A percentile compares a stretch with the other conserved stretches of the same genome.
phyloP scores from a whole-genome alignment of 2,113 vertebrate genomes.

The Ophiodon elongatus region DNA sequence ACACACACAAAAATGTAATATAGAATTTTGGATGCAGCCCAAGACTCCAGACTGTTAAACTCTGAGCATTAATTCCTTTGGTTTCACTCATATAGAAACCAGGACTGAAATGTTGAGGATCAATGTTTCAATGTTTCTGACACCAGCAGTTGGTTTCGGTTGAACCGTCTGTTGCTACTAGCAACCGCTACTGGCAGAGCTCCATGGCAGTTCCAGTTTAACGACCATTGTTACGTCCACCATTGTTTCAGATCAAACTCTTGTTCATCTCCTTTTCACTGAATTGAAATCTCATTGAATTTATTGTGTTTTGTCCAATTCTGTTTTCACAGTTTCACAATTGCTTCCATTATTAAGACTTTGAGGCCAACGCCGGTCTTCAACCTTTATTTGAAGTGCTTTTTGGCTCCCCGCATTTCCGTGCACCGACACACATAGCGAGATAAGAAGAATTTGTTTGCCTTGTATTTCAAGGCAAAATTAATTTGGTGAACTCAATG shows the following conservation, averaged over 20 bases:
- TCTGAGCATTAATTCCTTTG: too few relatives aligned
- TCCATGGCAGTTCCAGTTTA: too few relatives aligned
- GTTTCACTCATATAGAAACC: too few relatives aligned
- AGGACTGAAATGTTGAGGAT: too few relatives aligned
- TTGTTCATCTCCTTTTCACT: not conserved
- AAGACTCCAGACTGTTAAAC: too few relatives aligned
- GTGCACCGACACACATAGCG: not conserved
- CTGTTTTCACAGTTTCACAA: not conserved
- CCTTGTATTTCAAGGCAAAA: not conserved
- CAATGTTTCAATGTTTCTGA: not conserved
- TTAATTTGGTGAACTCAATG: not conserved
- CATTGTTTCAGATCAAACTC: not conserved
- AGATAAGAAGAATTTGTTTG: not conserved
- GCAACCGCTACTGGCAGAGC: not conserved
- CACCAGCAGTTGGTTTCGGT: not conserved
- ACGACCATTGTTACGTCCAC: too few relatives aligned
- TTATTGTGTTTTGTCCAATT: not conserved
- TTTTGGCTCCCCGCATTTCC: not conserved
- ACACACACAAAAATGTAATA: too few relatives aligned
- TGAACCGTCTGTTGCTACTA: not conserved
- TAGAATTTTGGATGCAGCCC: too few relatives aligned
- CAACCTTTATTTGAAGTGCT: not conserved
- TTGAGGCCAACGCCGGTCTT: not conserved
- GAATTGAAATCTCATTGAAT: not conserved
- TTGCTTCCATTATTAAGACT: not conserved